Base-by-base conservation (phyloP, 2,797 vertebrate genomes). In the Smutsia temminckii region DNA sequence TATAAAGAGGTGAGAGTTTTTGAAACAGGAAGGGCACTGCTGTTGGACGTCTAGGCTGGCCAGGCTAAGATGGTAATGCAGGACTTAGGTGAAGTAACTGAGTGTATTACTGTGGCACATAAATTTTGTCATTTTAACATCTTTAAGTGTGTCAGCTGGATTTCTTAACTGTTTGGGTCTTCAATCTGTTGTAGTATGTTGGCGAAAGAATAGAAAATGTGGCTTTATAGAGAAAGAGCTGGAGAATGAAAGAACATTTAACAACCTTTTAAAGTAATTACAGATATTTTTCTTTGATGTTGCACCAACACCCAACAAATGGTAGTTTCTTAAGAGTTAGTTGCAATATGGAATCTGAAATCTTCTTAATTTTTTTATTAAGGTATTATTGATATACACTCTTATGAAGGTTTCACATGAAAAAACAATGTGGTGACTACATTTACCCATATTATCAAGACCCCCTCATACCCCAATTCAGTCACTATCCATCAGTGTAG, bases 281-380 rank as follows among this genome's bases (percentile, higher is more conserved):
- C 86, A 34, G 40, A 37, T 83, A 32, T 77, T 92, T 72, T 96
- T 94, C 53, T 94, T 92, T 90, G 89, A 79, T 68, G 51, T 61
- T 10, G 11, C 6, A 34, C n/a, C 51, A 94, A 16, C 10, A 91
- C 27, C 17, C 49, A 66, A 46, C 59, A 85, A 81, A 29, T 32
- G 29, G 12, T 59, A 78, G 29, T 95, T 80, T 64, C 68, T 88
- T 95, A 71, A 69, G 37, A 34, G 20, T 80, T 71, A 46, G 40
- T 86, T 79, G 46, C 7, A 53, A 37, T 61, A 29, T 66, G 53
- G 61, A 66, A 55, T 34, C 63, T 63, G 49, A 90, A 68, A 85
- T 40, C 42, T 40, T 40, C 40, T 49, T 74, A 63, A 55, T 59
- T 77, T 71, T 95, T 40, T 85, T 93, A 40, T 40, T 40, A 40